Base-by-base conservation (phyloP, 2,797 vertebrate genomes). In the Anomalospiza imberbis region DNA sequence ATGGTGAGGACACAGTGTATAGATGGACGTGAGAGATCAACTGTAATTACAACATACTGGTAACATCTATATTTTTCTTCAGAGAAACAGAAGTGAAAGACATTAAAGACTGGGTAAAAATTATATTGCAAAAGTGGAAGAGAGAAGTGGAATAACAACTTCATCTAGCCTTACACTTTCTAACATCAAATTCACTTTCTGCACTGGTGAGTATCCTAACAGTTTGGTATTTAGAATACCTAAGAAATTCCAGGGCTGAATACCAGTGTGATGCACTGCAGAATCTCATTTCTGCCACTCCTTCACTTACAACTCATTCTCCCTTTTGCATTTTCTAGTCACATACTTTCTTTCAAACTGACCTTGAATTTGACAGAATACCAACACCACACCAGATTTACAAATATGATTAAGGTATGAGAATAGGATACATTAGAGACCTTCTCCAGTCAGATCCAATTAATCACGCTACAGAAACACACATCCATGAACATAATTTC, bases 361-460 rank as follows among this genome's bases (percentile, higher is more conserved):
- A 94, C 91, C 93, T 96, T 94, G 95, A 93, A 88, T 94, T 73
- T 80, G 71, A 93, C 74, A 85, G 62, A 54, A 87, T 75, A 90
- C 77, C 74, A 96, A 86, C 25, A 20, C 63, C 47, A 73, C 40
- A 17, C 55, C 79, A 82, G 83, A 84, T 84, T 86, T 66, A 90
- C 76, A 95, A 94, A 95, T 67, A 84, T 20, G 48, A 96, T 88
- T 70, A 86, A 34, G 16, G 36, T 44, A 60, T 31, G 47, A 91
- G 67, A 89, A 73, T 20, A 86, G 72, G 81, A 88, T 57, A 92
- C 79, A 89, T 73, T 54, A 91, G 58, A 81, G 36, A 79, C 48
- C 31, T 86, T 84, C 60, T 48, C 60, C 62, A 91, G 61, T 24
- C 63, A 94, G 73, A 90, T 34, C 40, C 19, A 87, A 65, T 80